phyloP scores from a whole-genome alignment of 2,888 invertebrate species.

The Dicycla oo region DNA sequence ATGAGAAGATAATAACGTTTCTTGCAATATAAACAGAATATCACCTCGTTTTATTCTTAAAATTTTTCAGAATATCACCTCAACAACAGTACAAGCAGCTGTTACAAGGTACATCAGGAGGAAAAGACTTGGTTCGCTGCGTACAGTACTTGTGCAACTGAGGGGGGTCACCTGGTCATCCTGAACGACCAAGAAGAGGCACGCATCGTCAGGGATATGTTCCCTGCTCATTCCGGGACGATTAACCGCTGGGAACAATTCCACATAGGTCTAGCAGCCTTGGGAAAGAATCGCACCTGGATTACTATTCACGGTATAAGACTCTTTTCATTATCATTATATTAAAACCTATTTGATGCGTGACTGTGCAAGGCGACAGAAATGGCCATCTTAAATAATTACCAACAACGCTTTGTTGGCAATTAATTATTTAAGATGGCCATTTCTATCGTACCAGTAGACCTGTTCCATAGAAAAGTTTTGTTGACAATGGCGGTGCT shows the following conservation, averaged over 20 bases:
- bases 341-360: background rate
- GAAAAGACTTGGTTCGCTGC: constrained; percentile 16
- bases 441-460: too few species aligned
- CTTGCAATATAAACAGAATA: too few species aligned
- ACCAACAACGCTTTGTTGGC: too few species aligned
- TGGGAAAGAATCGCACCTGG: constrained; percentile 25
- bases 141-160: constrained; percentile 26
- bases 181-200: constrained; percentile 32
- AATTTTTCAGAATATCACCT: constrained; percentile 33
- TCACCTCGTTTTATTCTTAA: too few species aligned
- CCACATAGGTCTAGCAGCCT: constrained; percentile 22
- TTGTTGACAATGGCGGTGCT: too few species aligned
- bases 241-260: constrained; percentile 8
- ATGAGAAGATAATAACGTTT: too few species aligned
- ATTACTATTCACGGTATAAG: constrained; percentile 21
- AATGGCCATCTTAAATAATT: too few species aligned
- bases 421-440: too few species aligned
- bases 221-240: background rate
- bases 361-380: background rate
- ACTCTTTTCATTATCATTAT: background rate
- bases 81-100: constrained; percentile 35
- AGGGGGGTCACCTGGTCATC: constrained; percentile 41
- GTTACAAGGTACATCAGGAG: constrained; percentile 33
- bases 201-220: constrained; percentile 11
- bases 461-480: too few species aligned